Evolutionary conservation across 2,888 invertebrate genomes (phyloP).

Genomic region (Caenorhabditis macrosperma): DNA sequence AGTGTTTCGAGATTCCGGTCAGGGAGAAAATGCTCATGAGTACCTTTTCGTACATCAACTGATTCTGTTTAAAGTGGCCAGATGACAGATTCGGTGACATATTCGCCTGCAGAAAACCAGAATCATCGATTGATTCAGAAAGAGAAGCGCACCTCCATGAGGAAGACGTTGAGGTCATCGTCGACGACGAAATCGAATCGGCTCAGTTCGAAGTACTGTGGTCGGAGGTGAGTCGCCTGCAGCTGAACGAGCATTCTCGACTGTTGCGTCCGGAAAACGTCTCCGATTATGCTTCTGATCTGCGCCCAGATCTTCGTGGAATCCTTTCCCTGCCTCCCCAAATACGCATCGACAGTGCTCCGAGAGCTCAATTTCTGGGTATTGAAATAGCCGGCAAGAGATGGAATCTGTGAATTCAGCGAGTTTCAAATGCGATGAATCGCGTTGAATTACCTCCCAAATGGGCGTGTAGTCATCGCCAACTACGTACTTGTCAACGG

Average conservation of each 20-base stretch:
- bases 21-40: slow-evolving; percentile 89
- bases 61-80: slow-evolving; percentile 91
- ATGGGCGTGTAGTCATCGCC: slow-evolving; percentile 94
- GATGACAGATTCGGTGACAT: slow-evolving; percentile 98
- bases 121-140: neutral
- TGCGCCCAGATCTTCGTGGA: slow-evolving; percentile 88
- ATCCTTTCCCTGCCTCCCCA: slow-evolving; percentile 84
- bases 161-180: slow-evolving; percentile 88
- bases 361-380: slow-evolving; percentile 88
- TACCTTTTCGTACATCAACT: slow-evolving; percentile 90
- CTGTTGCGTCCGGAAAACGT: slow-evolving; percentile 80
- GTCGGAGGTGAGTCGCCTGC: slow-evolving; percentile 35
- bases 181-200: slow-evolving; percentile 95
- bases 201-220: slow-evolving; percentile 91
- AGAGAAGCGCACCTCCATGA: slow-evolving; percentile 86
- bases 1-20: slow-evolving; percentile 84
- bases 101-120: slow-evolving; percentile 85
- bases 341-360: slow-evolving; percentile 88
- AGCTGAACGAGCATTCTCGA: slow-evolving; percentile 67
- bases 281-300: slow-evolving; percentile 87
- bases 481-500: slow-evolving; percentile 92
- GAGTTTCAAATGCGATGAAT: neutral
- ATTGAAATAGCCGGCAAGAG: slow-evolving; percentile 80
- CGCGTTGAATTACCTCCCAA: slow-evolving; percentile 95
- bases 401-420: slow-evolving; percentile 80